Conservation (phyloP, 2,888 invertebrate genomes). For the Xylota sylvarum region DNA sequence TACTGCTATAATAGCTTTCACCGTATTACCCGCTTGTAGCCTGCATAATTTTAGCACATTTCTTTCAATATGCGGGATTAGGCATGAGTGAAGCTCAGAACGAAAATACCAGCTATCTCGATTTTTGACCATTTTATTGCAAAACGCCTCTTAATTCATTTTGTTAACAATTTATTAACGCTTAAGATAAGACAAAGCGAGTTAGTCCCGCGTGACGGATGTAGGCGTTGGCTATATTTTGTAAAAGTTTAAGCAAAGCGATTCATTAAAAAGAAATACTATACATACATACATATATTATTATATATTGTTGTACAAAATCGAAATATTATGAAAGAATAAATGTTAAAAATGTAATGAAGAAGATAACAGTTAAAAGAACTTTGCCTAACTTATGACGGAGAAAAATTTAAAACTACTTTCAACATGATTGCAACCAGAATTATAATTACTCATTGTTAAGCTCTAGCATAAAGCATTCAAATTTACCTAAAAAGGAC, state of each 20-base stretch:
- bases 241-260: slow-evolving; percentile 44
- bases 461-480: slow-evolving; percentile 26
- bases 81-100: slow-evolving; percentile 87
- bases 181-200: slow-evolving; percentile 17
- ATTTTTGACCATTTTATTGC: slow-evolving; percentile 38
- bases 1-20: slow-evolving; percentile 87
- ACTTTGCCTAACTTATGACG: not conserved
- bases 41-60: slow-evolving; percentile 93
- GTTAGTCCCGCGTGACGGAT: not conserved
- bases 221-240: slow-evolving; percentile 60
- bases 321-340: slow-evolving; percentile 37
- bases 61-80: slow-evolving; percentile 92
- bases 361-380: slow-evolving; percentile 13
- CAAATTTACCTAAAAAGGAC: not conserved
- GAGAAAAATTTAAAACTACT: not conserved
- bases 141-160: slow-evolving; percentile 7
- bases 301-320: slow-evolving; percentile 66
- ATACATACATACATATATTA: slow-evolving; percentile 35
- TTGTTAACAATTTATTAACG: slow-evolving; percentile 49
- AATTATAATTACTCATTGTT: slow-evolving; percentile 47
- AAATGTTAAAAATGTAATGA: slow-evolving; percentile 41
- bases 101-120: not conserved
- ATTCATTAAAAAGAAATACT: slow-evolving; percentile 15
- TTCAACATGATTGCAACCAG: slow-evolving; percentile 19
- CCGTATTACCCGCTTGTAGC: slow-evolving; percentile 91